These are phyloP conservation scores for Netelia fuscicornis DNA, from an alignment of 2,888 invertebrate genomes.

Conservation along the genomic window DNA sequence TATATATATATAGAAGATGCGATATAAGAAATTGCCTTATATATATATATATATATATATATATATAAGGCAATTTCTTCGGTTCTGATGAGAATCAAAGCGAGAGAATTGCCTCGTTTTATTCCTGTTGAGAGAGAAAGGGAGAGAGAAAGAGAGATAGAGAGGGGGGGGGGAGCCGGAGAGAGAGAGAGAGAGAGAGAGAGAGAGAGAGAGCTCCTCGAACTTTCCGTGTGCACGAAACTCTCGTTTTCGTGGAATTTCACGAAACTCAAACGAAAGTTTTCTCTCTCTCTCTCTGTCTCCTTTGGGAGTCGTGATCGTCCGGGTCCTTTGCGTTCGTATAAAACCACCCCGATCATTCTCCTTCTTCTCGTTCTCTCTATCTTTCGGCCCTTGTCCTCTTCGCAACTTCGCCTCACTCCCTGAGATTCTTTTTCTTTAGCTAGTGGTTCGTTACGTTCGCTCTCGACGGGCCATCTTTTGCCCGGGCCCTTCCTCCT, in stretches of 20 bases:
- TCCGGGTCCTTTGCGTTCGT: not conserved
- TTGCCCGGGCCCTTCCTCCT: constrained; percentile 37
- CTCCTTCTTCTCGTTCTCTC: not conserved
- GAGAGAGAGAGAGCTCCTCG: not conserved
- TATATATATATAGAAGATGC: no score
- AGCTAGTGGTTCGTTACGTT: constrained; percentile 62
- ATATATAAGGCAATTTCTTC: not conserved
- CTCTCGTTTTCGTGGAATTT: constrained; percentile 31
- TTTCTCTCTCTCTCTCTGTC: no score
- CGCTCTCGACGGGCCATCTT: constrained; percentile 52
- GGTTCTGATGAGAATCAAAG: constrained; percentile 2
- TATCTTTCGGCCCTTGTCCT: constrained; percentile 10
- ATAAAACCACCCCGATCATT: not conserved
- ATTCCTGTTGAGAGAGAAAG: not conserved
- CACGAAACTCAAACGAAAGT: constrained; percentile 35
- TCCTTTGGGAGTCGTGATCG: constrained; percentile 16
- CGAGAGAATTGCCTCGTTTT: constrained; percentile 27
- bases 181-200: no score
- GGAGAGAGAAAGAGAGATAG: no score
- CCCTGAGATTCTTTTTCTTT: constrained; percentile 10
- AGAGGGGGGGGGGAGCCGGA: no score
- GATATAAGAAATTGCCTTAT: no score
- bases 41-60: no score
- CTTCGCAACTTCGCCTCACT: not conserved
- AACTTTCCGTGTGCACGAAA: constrained; percentile 26